These are phyloP conservation scores for Dermolepida albohirtum DNA, from an alignment of 2,888 invertebrate species.

Conservation along the genomic window DNA sequence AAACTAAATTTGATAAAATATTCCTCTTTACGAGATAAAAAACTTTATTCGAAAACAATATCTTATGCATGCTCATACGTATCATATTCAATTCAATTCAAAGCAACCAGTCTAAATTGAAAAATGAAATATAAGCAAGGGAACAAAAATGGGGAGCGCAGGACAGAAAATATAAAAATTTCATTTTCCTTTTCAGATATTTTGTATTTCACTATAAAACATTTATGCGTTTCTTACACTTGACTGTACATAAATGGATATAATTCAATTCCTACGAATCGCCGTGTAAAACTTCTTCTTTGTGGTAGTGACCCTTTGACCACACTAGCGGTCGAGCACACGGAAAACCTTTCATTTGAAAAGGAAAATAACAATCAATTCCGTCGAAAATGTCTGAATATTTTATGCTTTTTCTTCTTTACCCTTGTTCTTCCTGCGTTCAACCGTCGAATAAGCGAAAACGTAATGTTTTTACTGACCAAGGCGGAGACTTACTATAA, in stretches of 20 bases:
- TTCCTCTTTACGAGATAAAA: too few relatives aligned
- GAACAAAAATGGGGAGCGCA: slow-evolving; percentile 9
- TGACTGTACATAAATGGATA: slow-evolving; percentile 42
- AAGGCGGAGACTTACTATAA: slow-evolving; percentile 11
- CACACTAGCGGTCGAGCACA: slow-evolving; percentile 42
- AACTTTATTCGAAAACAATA: slow-evolving; percentile 6
- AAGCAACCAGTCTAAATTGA: slow-evolving; percentile 6
- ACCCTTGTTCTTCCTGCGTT: slow-evolving; percentile 1
- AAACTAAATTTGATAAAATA: too few relatives aligned
- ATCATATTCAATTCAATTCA: slow-evolving; percentile 8
- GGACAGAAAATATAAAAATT: slow-evolving; percentile 22
- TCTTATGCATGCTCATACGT: slow-evolving; percentile 3
- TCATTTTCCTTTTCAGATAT: slow-evolving; percentile 29
- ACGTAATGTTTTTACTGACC: slow-evolving; percentile 21
- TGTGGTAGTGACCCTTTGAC: slow-evolving; percentile 54
- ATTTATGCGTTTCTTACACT: slow-evolving; percentile 39
- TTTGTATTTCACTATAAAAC: slow-evolving; percentile 36
- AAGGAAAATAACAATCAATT: slow-evolving; percentile 42
- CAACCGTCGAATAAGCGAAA: slow-evolving; percentile 6
- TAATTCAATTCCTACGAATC: slow-evolving; percentile 49
- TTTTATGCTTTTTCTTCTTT: slow-evolving; percentile 28
- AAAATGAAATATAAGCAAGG: slow-evolving; percentile 7
- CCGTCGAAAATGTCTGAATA: slow-evolving; percentile 39
- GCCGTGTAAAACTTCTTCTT: slow-evolving; percentile 51
- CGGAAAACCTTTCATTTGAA: slow-evolving; percentile 37